A percentile compares a stretch with the other conserved stretches of the same genome.
phyloP scores from a whole-genome alignment of 1,140 invertebrate species.

The Musca domestica region DNA sequence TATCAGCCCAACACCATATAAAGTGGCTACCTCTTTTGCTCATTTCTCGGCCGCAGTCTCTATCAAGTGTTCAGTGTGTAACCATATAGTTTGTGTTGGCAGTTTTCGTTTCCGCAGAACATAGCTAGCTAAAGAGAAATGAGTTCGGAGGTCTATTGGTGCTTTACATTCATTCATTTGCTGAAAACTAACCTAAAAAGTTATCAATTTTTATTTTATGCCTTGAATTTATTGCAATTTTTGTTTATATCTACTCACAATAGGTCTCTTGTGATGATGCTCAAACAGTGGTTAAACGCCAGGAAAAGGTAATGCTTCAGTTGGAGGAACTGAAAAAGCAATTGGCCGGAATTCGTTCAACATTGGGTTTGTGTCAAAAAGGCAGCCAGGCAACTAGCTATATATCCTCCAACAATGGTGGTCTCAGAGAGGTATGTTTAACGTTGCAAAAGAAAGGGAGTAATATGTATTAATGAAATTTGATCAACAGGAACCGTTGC shows the following conservation, averaged over 20 bases:
- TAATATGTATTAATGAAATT: not conserved
- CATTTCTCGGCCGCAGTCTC: no score
- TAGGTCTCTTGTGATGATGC: constrained; percentile 16
- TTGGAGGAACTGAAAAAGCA: constrained; percentile 46
- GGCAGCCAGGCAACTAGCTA: constrained; percentile 32
- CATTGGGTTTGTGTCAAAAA: constrained; percentile 44
- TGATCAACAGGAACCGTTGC: constrained; percentile 39
- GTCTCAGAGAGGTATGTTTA: constrained; percentile 40
- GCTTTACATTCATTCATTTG: not conserved
- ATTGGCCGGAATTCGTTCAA: constrained; percentile 38
- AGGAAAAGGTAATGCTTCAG: constrained; percentile 44
- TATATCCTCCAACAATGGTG: constrained; percentile 39
- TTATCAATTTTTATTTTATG: not conserved
- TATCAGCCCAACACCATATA: no score
- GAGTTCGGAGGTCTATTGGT: constrained; percentile 6
- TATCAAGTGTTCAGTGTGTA: no score
- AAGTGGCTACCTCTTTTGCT: no score
- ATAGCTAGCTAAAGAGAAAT: not conserved
- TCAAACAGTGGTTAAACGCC: constrained; percentile 33
- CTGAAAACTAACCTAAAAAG: constrained; percentile 13
- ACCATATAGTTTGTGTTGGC: no score
- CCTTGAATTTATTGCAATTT: not conserved
- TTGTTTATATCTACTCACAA: not conserved
- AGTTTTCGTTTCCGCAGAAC: no score
- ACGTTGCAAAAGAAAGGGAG: not conserved